phyloP scores from a whole-genome alignment of 2,113 vertebrate species.

The Pyrgilauda ruficollis region DNA sequence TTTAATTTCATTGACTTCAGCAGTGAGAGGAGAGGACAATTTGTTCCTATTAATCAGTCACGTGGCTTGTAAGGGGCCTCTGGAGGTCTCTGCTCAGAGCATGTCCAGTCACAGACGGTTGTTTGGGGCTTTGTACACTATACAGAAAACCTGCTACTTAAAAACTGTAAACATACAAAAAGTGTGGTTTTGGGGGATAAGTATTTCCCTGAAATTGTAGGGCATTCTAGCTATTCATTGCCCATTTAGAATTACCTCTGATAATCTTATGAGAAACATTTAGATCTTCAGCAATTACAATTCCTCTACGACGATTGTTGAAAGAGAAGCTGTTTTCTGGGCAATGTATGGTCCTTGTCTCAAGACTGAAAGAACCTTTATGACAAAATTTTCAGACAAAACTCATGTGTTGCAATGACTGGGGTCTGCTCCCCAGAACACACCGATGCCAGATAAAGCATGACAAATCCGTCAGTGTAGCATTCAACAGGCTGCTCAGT shows the following conservation, averaged over 20 bases:
- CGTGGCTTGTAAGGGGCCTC: background rate
- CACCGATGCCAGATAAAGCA: background rate
- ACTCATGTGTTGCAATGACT: background rate
- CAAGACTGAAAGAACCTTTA: background rate
- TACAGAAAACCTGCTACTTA: background rate
- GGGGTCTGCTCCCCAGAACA: background rate
- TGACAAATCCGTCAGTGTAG: background rate
- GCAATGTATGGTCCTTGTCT: background rate
- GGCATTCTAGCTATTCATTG: background rate
- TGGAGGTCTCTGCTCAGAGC: background rate
- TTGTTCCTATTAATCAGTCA: background rate
- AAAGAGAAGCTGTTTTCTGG: background rate
- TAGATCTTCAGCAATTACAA: background rate
- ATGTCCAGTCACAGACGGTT: background rate
- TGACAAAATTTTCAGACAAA: background rate
- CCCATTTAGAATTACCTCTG: background rate
- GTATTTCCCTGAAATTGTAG: background rate
- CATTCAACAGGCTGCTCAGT: background rate
- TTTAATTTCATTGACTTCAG: constrained; percentile 7
- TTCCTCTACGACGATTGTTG: background rate
- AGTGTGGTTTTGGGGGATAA: background rate
- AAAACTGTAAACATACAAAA: background rate
- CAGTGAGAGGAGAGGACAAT: constrained; percentile 3
- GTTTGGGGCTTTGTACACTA: background rate
- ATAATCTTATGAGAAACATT: background rate